Conservation (phyloP, 2,888 invertebrate species). For the Cheilosia vernalis region DNA sequence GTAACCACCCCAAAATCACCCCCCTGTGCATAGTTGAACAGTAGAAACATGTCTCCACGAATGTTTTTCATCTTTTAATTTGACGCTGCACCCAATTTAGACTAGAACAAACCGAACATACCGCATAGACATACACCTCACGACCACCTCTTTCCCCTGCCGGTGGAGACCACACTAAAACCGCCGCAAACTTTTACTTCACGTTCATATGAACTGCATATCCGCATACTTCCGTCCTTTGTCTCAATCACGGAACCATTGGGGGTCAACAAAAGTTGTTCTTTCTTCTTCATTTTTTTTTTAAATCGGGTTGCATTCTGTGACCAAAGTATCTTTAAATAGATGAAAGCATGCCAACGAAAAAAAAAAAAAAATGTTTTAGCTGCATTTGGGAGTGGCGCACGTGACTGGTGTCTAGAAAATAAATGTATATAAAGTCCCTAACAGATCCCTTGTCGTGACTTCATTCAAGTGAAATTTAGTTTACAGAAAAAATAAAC, state of each 20-base stretch:
- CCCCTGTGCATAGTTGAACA: constrained; percentile 28
- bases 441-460: constrained; percentile 20
- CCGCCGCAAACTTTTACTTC: constrained; percentile 36
- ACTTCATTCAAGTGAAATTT: constrained; percentile 26
- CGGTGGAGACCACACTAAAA: neutral
- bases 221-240: constrained; percentile 30
- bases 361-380: constrained; percentile 10
- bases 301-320: constrained; percentile 16
- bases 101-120: constrained; percentile 49
- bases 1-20: neutral
- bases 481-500: constrained; percentile 11
- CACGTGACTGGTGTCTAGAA: constrained; percentile 41
- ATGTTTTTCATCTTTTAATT: constrained; percentile 68
- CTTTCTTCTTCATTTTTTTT: neutral
- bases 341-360: neutral
- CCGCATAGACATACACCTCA: constrained; percentile 13
- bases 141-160: neutral
- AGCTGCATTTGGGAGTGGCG: constrained; percentile 36
- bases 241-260: constrained; percentile 39
- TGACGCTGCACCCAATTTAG: constrained; percentile 42
- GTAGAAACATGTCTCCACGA: constrained; percentile 52
- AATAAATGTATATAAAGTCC: neutral
- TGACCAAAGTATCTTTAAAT: constrained; percentile 30
- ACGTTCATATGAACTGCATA: constrained; percentile 35
- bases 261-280: constrained; percentile 44